A percentile compares a stretch with the other conserved stretches of the same genome.
phyloP scores from a whole-genome alignment of 1,140 invertebrate genomes.

The Heliconius himera region DNA sequence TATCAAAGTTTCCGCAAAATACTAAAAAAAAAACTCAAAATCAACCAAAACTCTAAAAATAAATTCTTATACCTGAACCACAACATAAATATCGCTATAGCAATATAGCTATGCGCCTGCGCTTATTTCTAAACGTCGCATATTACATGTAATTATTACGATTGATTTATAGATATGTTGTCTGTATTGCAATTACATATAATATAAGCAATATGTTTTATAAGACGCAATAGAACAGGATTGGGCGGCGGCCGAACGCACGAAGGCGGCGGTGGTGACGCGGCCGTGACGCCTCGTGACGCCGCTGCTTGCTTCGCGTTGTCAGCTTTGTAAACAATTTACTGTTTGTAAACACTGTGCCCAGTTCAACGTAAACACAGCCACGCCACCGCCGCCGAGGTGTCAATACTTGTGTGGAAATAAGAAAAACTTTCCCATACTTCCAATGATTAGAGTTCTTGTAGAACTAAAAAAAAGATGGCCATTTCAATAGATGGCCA shows the following conservation, averaged over 20 bases:
- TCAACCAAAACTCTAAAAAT: no score
- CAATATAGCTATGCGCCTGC: slow-evolving; percentile 21
- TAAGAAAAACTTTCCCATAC: slow-evolving; percentile 1
- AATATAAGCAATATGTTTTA: slow-evolving; percentile 26
- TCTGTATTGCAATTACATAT: slow-evolving; percentile 28
- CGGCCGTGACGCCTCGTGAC: slow-evolving; percentile 59
- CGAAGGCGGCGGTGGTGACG: slow-evolving; percentile 52
- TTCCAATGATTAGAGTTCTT: not conserved
- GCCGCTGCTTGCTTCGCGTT: slow-evolving; percentile 52
- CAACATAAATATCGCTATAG: not conserved
- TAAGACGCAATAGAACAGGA: slow-evolving; percentile 68
- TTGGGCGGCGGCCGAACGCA: slow-evolving; percentile 55
- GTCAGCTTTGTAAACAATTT: slow-evolving; percentile 66
- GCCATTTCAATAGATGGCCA: not conserved
- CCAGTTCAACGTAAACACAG: slow-evolving; percentile 64
- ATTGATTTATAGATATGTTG: slow-evolving; percentile 31
- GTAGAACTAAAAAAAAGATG: not conserved
- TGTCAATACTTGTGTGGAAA: slow-evolving; percentile 54
- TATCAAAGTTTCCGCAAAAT: no score
- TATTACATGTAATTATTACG: slow-evolving; percentile 24
- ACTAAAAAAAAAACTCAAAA: no score
- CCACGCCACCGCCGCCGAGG: slow-evolving; percentile 64
- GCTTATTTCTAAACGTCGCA: slow-evolving; percentile 21
- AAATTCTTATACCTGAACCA: not conserved
- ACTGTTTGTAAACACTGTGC: slow-evolving; percentile 73